These are phyloP conservation scores for Dendronephthya gigantea DNA, from an alignment of 64 coral and sea anemone genomes.

Conservation along the genomic window DNA sequence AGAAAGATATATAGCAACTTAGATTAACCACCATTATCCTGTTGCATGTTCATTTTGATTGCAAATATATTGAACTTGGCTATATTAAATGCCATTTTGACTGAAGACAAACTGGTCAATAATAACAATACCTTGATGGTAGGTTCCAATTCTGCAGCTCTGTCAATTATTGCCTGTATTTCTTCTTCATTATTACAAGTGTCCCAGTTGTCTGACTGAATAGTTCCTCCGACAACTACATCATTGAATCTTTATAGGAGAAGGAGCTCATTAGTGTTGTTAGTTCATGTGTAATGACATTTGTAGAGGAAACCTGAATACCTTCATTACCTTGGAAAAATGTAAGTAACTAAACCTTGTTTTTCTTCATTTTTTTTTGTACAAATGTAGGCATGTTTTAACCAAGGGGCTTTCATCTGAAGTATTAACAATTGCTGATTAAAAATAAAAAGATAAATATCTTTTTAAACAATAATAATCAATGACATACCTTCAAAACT, in stretches of 20 bases:
- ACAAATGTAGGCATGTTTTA: background rate
- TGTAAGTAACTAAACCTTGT: background rate
- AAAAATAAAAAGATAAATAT: too few relatives aligned
- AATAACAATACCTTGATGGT: slow-evolving; percentile 38
- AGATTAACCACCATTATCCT: background rate
- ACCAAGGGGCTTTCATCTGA: background rate
- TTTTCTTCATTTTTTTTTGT: background rate
- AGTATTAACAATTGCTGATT: background rate
- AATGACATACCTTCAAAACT: background rate
- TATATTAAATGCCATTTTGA: too few relatives aligned
- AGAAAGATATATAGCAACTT: background rate
- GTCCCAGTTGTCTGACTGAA: slow-evolving; percentile 41
- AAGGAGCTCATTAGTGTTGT: background rate
- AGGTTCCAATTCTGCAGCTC: slow-evolving; percentile 29
- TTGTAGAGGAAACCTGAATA: too few relatives aligned
- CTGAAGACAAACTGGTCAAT: too few relatives aligned
- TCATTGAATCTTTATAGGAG: background rate
- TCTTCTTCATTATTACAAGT: slow-evolving; percentile 29
- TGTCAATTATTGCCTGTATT: slow-evolving; percentile 30
- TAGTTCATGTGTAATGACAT: too few relatives aligned
- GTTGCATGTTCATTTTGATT: too few relatives aligned
- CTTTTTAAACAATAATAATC: background rate
- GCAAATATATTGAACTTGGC: too few relatives aligned
- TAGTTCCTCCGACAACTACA: slow-evolving; percentile 51
- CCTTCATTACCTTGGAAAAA: background rate